Conservation (phyloP, 1,140 invertebrate genomes). For the Maniola jurtina region DNA sequence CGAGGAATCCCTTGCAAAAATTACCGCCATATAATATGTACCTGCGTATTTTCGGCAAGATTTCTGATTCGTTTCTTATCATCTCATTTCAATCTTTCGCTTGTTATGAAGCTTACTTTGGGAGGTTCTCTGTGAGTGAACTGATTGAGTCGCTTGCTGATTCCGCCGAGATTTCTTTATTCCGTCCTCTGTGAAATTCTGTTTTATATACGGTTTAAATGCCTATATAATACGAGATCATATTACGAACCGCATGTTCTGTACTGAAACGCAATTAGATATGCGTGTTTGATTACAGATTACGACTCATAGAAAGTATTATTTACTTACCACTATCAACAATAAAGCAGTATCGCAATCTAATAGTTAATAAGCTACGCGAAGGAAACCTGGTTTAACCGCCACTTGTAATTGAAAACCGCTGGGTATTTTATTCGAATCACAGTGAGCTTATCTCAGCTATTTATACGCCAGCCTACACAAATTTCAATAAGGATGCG, state of each 20-base stretch:
- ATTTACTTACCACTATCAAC: slow-evolving; percentile 38
- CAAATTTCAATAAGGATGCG: slow-evolving; percentile 26
- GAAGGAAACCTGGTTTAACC: slow-evolving; percentile 43
- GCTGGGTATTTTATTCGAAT: slow-evolving; percentile 38
- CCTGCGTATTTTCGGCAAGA: slow-evolving; percentile 68
- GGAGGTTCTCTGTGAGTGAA: slow-evolving; percentile 36
- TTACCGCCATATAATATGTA: slow-evolving; percentile 70
- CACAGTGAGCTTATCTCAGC: slow-evolving; percentile 39
- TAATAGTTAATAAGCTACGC: slow-evolving; percentile 40
- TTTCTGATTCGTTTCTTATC: slow-evolving; percentile 70
- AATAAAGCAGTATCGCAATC: slow-evolving; percentile 43
- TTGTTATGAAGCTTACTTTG: slow-evolving; percentile 67
- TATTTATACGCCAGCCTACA: slow-evolving; percentile 38
- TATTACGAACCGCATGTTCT: slow-evolving; percentile 6
- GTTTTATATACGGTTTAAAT: background rate
- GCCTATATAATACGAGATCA: background rate
- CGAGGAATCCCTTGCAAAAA: slow-evolving; percentile 70
- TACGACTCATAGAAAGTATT: slow-evolving; percentile 35
- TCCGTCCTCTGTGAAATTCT: slow-evolving; percentile 26
- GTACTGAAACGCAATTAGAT: slow-evolving; percentile 27
- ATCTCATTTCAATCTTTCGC: slow-evolving; percentile 70
- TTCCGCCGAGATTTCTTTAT: slow-evolving; percentile 40
- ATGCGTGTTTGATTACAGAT: slow-evolving; percentile 32
- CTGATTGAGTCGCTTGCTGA: slow-evolving; percentile 59
- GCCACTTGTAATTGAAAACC: slow-evolving; percentile 47